A percentile compares a stretch with the other conserved stretches of the same genome.
These are phyloP conservation scores for Chloroceryle inda DNA, from an alignment of 2,797 vertebrate genomes.

Conservation along the genomic window DNA sequence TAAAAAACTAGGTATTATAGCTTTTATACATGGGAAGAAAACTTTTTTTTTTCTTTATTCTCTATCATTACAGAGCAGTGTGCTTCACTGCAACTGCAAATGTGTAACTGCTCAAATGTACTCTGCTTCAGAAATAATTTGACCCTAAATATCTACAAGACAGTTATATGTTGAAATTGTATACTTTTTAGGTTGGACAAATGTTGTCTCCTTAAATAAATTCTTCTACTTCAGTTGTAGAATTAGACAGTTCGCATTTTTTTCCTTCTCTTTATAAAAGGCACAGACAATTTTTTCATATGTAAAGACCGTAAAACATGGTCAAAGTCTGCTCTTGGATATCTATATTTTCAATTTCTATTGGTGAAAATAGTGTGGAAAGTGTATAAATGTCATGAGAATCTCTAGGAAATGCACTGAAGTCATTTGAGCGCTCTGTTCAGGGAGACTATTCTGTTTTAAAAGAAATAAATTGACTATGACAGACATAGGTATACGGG, in stretches of 20 bases:
- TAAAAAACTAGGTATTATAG: background rate
- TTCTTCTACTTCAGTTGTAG: background rate
- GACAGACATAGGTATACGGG: background rate
- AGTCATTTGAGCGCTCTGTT: background rate
- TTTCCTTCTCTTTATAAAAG: background rate
- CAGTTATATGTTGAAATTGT: background rate
- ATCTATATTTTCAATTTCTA: background rate
- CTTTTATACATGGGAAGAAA: background rate
- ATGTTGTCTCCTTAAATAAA: background rate
- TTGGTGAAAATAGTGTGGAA: background rate
- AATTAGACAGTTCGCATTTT: background rate
- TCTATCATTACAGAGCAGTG: background rate
- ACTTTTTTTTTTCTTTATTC: background rate
- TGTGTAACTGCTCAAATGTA: background rate
- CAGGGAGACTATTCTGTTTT: background rate
- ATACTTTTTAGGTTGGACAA: background rate
- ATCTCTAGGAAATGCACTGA: background rate
- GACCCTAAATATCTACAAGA: background rate
- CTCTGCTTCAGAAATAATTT: background rate
- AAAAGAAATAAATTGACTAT: background rate
- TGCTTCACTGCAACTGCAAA: background rate
- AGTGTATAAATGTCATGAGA: background rate
- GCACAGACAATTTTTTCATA: background rate
- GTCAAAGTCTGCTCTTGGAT: background rate
- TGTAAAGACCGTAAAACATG: background rate